Evolutionary conservation across 2,888 invertebrate genomes (phyloP), one percentile per base, ranked within the genome.

Genomic region (Monoplex corrugatus): DNA sequence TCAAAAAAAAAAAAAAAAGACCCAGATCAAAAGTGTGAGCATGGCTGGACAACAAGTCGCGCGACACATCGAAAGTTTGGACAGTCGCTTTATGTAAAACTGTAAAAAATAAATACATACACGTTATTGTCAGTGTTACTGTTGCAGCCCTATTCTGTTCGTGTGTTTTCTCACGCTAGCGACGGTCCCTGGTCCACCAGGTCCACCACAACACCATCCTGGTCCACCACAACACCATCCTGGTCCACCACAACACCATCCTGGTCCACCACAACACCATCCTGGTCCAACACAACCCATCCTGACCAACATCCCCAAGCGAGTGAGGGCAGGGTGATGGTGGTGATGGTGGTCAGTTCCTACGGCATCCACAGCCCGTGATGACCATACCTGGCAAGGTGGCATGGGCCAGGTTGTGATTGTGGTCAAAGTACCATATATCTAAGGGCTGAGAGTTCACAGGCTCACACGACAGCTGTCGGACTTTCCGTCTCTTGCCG

Each of bases 371-470:
- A 40, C 89, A 89, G 10, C 63, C 19, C 1, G 80, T 89, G 43
- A 89, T 57, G 23, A 86, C 57, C 40, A 89, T 72, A 44, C 57
- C 80, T 1, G 89, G 86, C 16, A 89, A 86, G 10, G n/a, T 23
- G 32, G 63, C 86, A 35, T 89, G 89, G 32, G 85, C 82, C 32
- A 89, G 82, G 40, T 86, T 44, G 80, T 89, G 89, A 45, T 89
- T 86, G 43, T 86, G 86, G 45, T 89, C 57, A 63, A 89, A 89
- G 86, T 86, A 89, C 86, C 86, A 89, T 23, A 89, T 78, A 13
- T 78, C 68, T 68, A 89, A 45, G 6, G 89, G 82, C 28, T 80
- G 78, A 2, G 89, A 68, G 32, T 57, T 44, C 8, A 35, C 57
- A 6, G 89, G 80, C 45, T 78, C 68, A 44, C 89, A 89, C 2